Base-by-base conservation (phyloP, 2,888 invertebrate genomes). In the Eubasilissa splendida region DNA sequence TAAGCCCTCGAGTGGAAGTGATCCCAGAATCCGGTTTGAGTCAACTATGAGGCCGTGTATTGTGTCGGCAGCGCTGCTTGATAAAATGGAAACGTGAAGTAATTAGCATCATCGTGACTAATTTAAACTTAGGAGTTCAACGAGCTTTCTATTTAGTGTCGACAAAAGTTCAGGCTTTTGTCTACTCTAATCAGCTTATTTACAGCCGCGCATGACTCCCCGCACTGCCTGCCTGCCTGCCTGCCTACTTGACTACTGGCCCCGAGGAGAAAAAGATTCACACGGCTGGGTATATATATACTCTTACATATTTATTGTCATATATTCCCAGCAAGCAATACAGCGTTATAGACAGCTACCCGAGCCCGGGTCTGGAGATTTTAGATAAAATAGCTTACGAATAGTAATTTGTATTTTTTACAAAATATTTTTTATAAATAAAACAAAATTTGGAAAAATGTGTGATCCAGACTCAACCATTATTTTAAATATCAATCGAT, bases 21-120 rank as follows among this genome's bases (percentile, higher is more conserved):
- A 60, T n/a, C 66, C 53, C 31, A 12, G 58, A 14, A 59, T 56
- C 73, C 59, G 75, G 52, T 75, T 58, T 14, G 52, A 5, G 58
- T 31, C 33, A 33, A 56, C 71, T 60, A 10, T 70, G 52, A 14
- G 14, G n/a, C 66, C 66, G n/a, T 68, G 70, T 77, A 77, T 63
- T 70, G 70, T 65, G 53, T 22, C 52, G 59, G 77, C 54, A 68
- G 66, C 73, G 75, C 59, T 79, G 66, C 63, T 22, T 68, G 77
- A 68, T 74, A 65, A 74, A 74, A 59, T 53, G 66, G 77, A 83
- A 81, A 82, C 83, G 83, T 83, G 83, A 81, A 83, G 82, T 83
- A 83, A 83, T 83, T 83, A 83, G 83, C 83, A 82, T 83, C 82
- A 75, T 83, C 83, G 83, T 83, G 83, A 83, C 83, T 83, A 83